Conservation (phyloP, 2,113 vertebrate genomes). For the Sminthopsis crassicaudata region DNA sequence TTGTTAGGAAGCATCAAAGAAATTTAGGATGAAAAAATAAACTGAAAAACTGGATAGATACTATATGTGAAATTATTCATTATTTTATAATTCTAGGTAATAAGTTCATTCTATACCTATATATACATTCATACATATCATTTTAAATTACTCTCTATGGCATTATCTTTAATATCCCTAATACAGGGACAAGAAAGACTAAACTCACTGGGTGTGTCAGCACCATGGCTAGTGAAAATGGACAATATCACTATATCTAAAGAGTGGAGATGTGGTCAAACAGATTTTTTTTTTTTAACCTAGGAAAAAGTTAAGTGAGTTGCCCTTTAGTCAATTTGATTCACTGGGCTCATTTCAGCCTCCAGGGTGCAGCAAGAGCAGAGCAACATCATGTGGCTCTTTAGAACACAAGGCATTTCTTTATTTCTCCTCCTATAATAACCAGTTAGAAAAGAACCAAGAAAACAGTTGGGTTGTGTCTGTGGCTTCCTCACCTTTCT, state of each 20-base stretch:
- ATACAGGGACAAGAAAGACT: not conserved
- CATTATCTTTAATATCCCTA: not conserved
- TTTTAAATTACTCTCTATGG: too few relatives aligned
- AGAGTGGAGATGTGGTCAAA: not conserved
- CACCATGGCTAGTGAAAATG: not conserved
- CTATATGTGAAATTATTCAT: not conserved
- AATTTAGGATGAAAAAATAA: not conserved
- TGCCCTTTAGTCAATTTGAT: not conserved
- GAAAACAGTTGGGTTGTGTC: not conserved
- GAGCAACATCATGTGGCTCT: not conserved
- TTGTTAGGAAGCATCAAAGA: not conserved
- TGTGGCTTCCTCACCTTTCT: not conserved
- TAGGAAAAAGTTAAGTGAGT: not conserved
- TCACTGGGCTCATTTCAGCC: not conserved
- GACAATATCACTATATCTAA: not conserved
- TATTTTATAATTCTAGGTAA: not conserved
- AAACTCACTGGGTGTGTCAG: not conserved
- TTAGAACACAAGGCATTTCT: not conserved
- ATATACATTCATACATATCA: too few relatives aligned
- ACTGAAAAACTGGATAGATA: not conserved
- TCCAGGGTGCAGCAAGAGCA: not conserved
- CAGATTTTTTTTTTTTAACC: not conserved
- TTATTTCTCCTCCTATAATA: not conserved
- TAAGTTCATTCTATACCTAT: not conserved
- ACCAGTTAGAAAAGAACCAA: not conserved